Evolutionary conservation across 2,113 vertebrate species (phyloP).

Genomic region (Pterophyllum scalare): DNA sequence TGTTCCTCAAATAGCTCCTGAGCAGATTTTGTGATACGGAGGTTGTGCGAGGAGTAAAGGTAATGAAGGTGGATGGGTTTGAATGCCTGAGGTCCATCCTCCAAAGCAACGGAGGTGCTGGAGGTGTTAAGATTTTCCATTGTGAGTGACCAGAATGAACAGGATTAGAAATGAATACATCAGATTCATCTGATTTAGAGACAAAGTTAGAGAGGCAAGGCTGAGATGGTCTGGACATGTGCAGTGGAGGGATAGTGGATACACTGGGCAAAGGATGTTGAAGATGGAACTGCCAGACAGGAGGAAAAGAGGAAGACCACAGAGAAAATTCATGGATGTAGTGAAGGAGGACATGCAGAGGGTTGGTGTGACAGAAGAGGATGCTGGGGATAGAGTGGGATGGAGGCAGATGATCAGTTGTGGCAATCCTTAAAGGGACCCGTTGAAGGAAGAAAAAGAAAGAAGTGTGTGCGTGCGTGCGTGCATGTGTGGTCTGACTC

Average conservation of each 20-base stretch:
- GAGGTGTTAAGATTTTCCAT: neutral
- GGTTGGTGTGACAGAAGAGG: neutral
- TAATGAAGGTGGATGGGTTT: neutral
- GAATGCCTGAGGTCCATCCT: too few relatives aligned
- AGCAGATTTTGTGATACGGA: neutral
- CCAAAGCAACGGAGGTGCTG: neutral
- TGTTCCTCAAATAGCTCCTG: too few relatives aligned
- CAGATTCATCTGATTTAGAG: neutral
- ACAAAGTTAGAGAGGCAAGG: neutral
- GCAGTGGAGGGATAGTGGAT: neutral
- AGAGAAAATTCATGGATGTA: neutral
- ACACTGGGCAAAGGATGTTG: neutral
- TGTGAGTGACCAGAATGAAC: neutral
- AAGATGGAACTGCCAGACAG: neutral
- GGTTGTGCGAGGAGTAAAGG: neutral
- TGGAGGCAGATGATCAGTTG: neutral
- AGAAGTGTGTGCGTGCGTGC: too few relatives aligned
- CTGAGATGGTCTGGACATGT: neutral
- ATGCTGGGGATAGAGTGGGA: neutral
- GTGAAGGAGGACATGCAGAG: slow-evolving; percentile 4
- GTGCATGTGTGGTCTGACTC: neutral
- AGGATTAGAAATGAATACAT: too few relatives aligned
- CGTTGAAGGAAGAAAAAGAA: neutral
- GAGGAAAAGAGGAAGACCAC: neutral
- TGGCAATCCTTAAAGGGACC: neutral